phyloP scores from a whole-genome alignment of 2,113 vertebrate genomes.

The Syngnathus typhle region DNA sequence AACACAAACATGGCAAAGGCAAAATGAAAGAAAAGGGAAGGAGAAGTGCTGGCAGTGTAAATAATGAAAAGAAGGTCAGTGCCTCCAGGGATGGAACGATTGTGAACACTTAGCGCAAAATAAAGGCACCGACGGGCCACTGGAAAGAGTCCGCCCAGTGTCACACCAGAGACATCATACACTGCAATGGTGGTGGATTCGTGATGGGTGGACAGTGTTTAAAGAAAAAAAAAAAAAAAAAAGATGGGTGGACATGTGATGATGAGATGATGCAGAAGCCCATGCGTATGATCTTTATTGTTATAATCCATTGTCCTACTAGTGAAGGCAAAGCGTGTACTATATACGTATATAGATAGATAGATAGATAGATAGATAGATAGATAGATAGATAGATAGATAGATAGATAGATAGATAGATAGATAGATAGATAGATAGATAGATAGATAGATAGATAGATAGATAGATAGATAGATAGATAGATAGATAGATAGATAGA shows the following conservation, averaged over 20 bases:
- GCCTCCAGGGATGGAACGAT: conserved; percentile 45
- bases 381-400: no score
- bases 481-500: no score
- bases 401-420: no score
- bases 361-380: no score
- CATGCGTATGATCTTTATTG: no score
- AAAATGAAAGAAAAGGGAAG: conserved; percentile 16
- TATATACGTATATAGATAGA: no score
- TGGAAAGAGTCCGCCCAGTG: conserved; percentile 10
- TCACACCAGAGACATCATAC: conserved; percentile 2
- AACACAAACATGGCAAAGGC: conserved; percentile 2
- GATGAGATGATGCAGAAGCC: neutral
- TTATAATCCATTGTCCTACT: no score
- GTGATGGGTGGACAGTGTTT: neutral
- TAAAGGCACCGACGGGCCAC: conserved; percentile 26
- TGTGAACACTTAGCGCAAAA: conserved; percentile 35
- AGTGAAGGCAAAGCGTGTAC: no score
- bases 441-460: no score
- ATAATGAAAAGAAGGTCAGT: conserved; percentile 59
- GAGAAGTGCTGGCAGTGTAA: conserved; percentile 46
- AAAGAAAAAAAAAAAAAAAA: no score
- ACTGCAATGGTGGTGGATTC: conserved; percentile 1
- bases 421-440: no score
- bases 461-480: no score
- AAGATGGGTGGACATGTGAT: conserved; percentile 2